Evolutionary conservation across 2,113 vertebrate genomes (phyloP).

Genomic region (Poeciliopsis prolifica): DNA sequence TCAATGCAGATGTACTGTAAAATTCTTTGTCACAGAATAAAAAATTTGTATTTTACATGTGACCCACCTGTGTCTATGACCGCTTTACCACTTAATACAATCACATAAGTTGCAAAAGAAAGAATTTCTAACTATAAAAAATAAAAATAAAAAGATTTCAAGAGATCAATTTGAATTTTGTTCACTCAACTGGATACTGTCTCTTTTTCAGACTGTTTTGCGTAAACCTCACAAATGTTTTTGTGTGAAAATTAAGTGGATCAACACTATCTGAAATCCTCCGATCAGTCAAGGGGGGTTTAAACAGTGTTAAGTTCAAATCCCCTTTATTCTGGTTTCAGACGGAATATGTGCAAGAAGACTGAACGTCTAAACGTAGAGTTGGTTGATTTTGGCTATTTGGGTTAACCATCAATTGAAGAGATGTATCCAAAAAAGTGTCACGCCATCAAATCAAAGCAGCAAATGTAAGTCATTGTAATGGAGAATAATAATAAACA

Average conservation of each 20-base stretch:
- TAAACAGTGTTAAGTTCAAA: neutral
- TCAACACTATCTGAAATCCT: neutral
- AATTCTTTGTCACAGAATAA: too few relatives aligned
- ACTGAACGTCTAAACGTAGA: neutral
- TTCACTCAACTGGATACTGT: neutral
- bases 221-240: neutral
- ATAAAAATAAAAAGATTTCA: too few relatives aligned
- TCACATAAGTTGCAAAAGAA: too few relatives aligned
- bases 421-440: too few relatives aligned
- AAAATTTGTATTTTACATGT: too few relatives aligned
- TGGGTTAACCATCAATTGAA: too few relatives aligned
- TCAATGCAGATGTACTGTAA: too few relatives aligned
- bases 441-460: neutral
- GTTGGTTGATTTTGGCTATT: neutral
- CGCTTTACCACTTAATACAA: too few relatives aligned
- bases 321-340: neutral
- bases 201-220: neutral
- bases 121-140: too few relatives aligned
- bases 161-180: too few relatives aligned
- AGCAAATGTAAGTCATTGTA: neutral
- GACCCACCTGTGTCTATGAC: too few relatives aligned
- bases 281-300: neutral
- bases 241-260: neutral
- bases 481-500: neutral
- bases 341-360: neutral